Conservation (phyloP, 2,888 invertebrate genomes). For the Melanostoma scalare region DNA sequence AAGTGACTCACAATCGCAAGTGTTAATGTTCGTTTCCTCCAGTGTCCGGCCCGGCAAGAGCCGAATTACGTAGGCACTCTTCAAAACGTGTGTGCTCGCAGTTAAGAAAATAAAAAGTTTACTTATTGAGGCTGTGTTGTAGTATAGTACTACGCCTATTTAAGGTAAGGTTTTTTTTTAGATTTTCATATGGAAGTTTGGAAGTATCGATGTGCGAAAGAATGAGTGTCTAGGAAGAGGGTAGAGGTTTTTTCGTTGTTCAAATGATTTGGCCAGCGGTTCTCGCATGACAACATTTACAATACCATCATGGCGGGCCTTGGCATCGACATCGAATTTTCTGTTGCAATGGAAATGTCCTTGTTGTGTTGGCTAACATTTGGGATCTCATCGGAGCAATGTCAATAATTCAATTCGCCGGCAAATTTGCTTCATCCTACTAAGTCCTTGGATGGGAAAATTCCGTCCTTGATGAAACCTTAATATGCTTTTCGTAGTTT, state of each 20-base stretch:
- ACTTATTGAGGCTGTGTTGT: slow-evolving; percentile 23
- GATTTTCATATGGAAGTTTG: background rate
- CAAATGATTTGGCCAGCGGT: slow-evolving; percentile 31
- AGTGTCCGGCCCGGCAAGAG: background rate
- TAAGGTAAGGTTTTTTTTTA: background rate
- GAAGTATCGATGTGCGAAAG: slow-evolving; percentile 19
- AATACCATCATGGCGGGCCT: slow-evolving; percentile 29
- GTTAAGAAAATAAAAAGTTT: slow-evolving; percentile 10
- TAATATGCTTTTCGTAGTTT: background rate
- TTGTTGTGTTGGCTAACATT: slow-evolving; percentile 10
- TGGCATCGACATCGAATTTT: slow-evolving; percentile 33
- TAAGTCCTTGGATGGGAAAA: background rate
- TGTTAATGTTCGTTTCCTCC: slow-evolving; percentile 32
- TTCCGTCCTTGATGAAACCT: background rate
- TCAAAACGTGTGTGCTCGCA: no score
- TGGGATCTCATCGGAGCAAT: background rate
- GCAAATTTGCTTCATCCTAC: background rate
- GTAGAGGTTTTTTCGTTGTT: slow-evolving; percentile 38
- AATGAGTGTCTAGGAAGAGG: slow-evolving; percentile 2
- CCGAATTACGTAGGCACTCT: slow-evolving; percentile 45
- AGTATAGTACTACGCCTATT: slow-evolving; percentile 53
- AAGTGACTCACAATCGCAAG: slow-evolving; percentile 42
- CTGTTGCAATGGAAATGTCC: slow-evolving; percentile 22
- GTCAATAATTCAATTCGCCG: background rate
- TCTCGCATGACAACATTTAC: slow-evolving; percentile 8